Evolutionary conservation across 1,140 invertebrate species (phyloP), one percentile per base, ranked within the genome.

Genomic region (Pogonognathellus flavescens): DNA sequence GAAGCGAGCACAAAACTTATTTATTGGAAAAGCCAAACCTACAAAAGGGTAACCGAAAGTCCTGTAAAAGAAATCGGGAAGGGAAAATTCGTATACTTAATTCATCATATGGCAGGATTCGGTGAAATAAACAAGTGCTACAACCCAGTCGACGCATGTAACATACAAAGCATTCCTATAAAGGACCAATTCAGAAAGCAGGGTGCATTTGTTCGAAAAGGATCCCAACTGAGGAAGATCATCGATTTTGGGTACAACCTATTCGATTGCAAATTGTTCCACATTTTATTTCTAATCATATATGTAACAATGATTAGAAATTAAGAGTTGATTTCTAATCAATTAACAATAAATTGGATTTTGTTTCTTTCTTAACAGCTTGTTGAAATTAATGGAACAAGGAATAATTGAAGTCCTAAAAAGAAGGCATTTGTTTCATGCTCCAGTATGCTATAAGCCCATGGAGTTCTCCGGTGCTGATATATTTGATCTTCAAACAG

Each of bases 141-240:
- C 11, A 9, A 22, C 0, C 9, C 62, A 14, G 3, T 66, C 1
- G 62, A 66, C 4, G 62, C 62, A 9, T 66, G 62, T 14, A 66
- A 9, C 14, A 25, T 66, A 11, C 62, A 66, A 14, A 14, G 5
- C 11, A 66, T 66, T 66, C 22, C 1, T 0, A 25, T 66, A 14
- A 8, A 18, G 11, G 5, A 13, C 11, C 11, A 66, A 14, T 1
- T 25, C 20, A 14, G 22, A 13, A 66, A 66, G 11, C 62, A 66
- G 22, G 62, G 62, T 6, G 9, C 62, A 4, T 66, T 66, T 66
- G 62, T 66, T 0, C 22, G 62, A 10, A 66, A 66, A 66, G 62
- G 62, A 66, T 66, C 62, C 25, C 62, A 66, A 31, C 62, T 66
- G 20, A 66, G 14, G 25, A 25, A 25, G 20, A 66, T 66, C 25